Conservation (phyloP, 1,140 invertebrate species). For the Ruditapes philippinarum region DNA sequence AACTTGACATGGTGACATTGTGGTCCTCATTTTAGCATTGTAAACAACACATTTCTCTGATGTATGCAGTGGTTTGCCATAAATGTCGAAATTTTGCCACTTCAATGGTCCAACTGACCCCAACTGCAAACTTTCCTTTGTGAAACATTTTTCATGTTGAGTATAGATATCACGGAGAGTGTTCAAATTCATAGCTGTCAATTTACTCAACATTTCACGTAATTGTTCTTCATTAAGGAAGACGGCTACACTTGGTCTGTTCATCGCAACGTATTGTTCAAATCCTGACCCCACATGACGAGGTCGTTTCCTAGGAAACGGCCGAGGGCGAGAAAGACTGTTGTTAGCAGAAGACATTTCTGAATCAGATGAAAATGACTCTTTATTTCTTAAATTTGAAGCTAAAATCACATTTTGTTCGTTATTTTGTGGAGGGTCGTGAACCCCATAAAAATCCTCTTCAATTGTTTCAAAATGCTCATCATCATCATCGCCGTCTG, state of each 20-base stretch:
- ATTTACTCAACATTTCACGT: constrained; percentile 77
- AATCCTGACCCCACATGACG: constrained; percentile 73
- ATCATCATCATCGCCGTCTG: not conserved
- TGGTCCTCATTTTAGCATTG: constrained; percentile 79
- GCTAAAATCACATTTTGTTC: not conserved
- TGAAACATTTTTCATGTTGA: constrained; percentile 79
- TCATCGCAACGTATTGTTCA: constrained; percentile 85
- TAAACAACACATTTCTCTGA: constrained; percentile 83
- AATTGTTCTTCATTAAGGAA: constrained; percentile 78
- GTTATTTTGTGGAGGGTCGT: constrained; percentile 62
- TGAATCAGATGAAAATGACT: constrained; percentile 78
- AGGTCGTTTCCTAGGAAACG: constrained; percentile 76
- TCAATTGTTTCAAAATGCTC: not conserved
- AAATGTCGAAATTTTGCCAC: constrained; percentile 83
- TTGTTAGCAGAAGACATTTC: constrained; percentile 75
- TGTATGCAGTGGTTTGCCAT: constrained; percentile 80
- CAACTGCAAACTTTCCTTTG: constrained; percentile 72
- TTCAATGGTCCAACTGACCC: constrained; percentile 74
- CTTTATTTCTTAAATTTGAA: constrained; percentile 33
- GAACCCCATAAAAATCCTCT: constrained; percentile 38
- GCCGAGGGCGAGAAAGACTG: constrained; percentile 78
- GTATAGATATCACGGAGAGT: constrained; percentile 81
- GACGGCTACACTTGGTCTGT: constrained; percentile 78
- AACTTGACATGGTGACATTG: constrained; percentile 79
- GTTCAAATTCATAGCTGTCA: constrained; percentile 80